These are phyloP conservation scores for Forbesichthys papilliferus DNA, from an alignment of 2,113 vertebrate genomes.

Conservation along the genomic window DNA sequence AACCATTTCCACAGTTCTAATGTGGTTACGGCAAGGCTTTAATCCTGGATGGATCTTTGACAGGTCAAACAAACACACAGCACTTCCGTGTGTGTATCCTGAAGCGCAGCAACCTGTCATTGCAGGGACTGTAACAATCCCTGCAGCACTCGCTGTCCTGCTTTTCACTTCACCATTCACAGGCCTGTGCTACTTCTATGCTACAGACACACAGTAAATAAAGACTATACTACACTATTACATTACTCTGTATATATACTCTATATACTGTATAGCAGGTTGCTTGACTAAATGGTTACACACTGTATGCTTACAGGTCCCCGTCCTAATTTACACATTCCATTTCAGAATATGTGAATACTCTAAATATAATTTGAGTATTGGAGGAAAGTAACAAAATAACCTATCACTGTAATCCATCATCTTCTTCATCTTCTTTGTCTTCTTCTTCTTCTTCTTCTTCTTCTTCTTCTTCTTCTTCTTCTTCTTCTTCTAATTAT, in stretches of 20 bases:
- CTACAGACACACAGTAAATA: constrained; percentile 11
- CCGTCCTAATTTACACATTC: no score
- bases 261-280: not conserved
- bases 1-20: constrained; percentile 64
- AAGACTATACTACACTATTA: not conserved
- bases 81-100: constrained; percentile 55
- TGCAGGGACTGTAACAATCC: constrained; percentile 55
- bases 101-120: constrained; percentile 58
- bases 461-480: no score
- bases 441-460: no score
- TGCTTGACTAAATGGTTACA: not conserved
- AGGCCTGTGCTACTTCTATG: constrained; percentile 31
- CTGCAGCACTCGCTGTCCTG: constrained; percentile 8
- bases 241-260: not conserved
- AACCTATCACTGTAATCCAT: no score
- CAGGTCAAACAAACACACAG: constrained; percentile 67
- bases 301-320: no score
- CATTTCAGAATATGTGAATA: no score
- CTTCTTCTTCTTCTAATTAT: no score
- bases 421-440: no score
- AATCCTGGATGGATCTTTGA: constrained; percentile 55
- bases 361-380: no score
- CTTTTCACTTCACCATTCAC: constrained; percentile 6
- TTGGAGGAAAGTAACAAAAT: no score
- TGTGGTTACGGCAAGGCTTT: constrained; percentile 65